Base-by-base conservation (phyloP, 2,797 vertebrate species). In the Morus bassanus region DNA sequence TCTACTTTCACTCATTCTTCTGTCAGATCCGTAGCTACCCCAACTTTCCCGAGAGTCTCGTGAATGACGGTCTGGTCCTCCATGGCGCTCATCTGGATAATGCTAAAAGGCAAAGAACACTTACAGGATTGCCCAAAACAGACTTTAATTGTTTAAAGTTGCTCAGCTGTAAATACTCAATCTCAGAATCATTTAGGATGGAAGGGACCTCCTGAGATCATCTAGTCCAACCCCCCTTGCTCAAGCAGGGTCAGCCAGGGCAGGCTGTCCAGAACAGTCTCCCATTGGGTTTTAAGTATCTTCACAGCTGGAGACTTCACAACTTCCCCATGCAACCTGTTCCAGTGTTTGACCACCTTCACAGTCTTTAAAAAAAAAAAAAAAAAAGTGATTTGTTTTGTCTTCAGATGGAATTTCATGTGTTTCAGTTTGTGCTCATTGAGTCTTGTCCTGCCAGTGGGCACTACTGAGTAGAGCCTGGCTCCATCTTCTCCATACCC, bases 11-110 rank as follows among this genome's bases (percentile, higher is more conserved):
- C 96, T 97, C 87, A 97, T 95, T 63, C 98, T 99, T 79, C 99
- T 99, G 95, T 99, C 99, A 22, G 98, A 99, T 10, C 98, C 97
- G 4, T 97, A 98, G 21, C 98, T 90, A 4, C 97, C 91, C 99
- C 99, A 99, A 4, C 97, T 98, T 30, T 98, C 98, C 51, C 98
- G 96, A 2, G 97, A 97, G 73, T 99, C 99, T 93, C 99, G 98
- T 30, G 98, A 97, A 37, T 99, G 98, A 91, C 98, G 98, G 11
- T 99, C 98, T 21, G 97, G 97, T 24, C 95, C 97, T 7, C 96
- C 95, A 0, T 97, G 97, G 30, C 98, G 97, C 70, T 99, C 97
- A 9, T 98, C 99, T n/a, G 98, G 98, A 81, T 99, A 99, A 87
- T 99, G 98, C 99, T 99, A 84, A 4, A 93, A 73, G 67, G 64